Evolutionary conservation across 2,797 vertebrate species (phyloP), one percentile per base, ranked within the genome.

Genomic region (Florisuga fusca): DNA sequence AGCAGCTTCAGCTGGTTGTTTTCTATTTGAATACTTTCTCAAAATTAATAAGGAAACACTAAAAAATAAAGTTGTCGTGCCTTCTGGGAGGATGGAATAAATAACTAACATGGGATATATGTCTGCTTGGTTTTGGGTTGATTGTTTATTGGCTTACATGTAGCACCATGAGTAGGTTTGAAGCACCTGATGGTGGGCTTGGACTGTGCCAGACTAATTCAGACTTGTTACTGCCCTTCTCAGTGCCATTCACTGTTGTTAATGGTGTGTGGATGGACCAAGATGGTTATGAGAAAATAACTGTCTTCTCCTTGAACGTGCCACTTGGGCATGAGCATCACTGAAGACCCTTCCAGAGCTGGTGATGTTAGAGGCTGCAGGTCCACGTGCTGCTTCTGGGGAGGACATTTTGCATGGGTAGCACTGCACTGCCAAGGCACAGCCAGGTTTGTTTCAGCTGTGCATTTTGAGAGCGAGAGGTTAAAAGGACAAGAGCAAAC

Each of bases 401-500:
- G 33, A 58, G 41, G 50, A 31, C 59, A 53, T 64, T 50, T 22
- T 13, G 0, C 5, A 1, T n/a, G 38, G 48, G 31, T 80, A 31
- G 58, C 18, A 2, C 34, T 15, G 38, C 0, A 0, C 48, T 90
- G 77, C 59, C 1, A 0, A 58, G 80, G 83, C 93, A 89, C 74
- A 48, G 64, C 63, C 80, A 54, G 50, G 17, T 67, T 76, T 0
- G 0, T 23, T 23, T 90, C 71, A 64, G 62, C 57, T 84, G 67
- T 27, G 41, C 55, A 26, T 54, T 79, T 71, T 77, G 77, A 87
- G 89, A 94, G 25, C 0, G 3, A 84, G 78, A 90, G 93, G 85
- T 91, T 84, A 94, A 96, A 95, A 96, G 89, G 91, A 48, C 91
- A 89, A 34, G 67, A 57, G 58, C 68, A 76, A 91, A 68, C 80